Conservation (phyloP, 2,113 vertebrate genomes). For the Sterna hirundo region DNA sequence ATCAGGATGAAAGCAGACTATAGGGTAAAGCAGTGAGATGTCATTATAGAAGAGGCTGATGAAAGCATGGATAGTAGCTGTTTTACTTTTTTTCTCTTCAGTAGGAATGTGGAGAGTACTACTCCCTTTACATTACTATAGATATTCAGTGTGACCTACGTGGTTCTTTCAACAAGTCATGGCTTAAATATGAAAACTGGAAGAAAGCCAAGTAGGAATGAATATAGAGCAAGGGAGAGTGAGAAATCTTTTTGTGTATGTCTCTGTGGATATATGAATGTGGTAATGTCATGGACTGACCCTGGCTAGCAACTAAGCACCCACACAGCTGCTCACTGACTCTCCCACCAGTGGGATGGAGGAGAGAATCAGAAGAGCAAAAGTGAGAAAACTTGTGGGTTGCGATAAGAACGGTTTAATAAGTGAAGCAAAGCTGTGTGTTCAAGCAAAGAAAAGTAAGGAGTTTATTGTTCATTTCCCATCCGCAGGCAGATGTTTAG, state of each 20-base stretch:
- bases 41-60: not conserved
- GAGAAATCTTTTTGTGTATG: not conserved
- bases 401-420: not conserved
- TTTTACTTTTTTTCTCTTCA: not conserved
- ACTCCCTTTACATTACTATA: not conserved
- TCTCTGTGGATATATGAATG: not conserved
- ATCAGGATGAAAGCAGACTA: not conserved
- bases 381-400: not conserved
- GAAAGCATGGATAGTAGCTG: not conserved
- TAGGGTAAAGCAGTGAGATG: rapidly evolving
- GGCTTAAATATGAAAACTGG: not conserved
- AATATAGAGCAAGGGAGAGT: not conserved
- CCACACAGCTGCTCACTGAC: not conserved
- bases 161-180: not conserved
- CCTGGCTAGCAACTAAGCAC: not conserved
- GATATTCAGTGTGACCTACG: not conserved
- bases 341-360: not conserved
- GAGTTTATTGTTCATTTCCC: not conserved
- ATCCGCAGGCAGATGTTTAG: not conserved
- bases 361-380: not conserved
- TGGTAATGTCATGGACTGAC: not conserved
- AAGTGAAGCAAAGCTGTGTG: not conserved
- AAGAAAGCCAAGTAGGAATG: not conserved
- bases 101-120: not conserved
- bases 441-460: not conserved